A percentile compares a stretch with the other conserved stretches of the same genome.
Evolutionary conservation across 2,888 invertebrate species (phyloP).

Genomic region (Liposcelis brunnea): DNA sequence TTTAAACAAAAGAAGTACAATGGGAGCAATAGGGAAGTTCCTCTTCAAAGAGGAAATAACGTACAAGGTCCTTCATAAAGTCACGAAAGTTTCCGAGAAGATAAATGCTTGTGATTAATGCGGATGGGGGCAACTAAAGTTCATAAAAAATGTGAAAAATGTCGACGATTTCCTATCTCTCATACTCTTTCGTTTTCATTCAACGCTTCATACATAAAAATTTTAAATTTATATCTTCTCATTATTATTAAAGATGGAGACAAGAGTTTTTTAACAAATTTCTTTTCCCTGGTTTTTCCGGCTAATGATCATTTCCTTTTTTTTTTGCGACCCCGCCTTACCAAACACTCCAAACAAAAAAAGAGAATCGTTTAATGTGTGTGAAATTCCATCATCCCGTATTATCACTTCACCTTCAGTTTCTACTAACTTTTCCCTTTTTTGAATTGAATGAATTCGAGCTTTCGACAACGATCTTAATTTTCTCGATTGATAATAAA

Average conservation of each 20-base stretch:
- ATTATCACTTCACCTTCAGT: too few relatives aligned
- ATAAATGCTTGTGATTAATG: not conserved
- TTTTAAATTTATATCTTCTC: slow-evolving; percentile 1
- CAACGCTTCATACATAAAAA: slow-evolving; percentile 2
- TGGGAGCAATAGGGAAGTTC: too few relatives aligned
- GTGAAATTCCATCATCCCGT: too few relatives aligned
- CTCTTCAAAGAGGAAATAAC: not conserved
- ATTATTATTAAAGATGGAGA: not conserved
- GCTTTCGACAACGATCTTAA: too few relatives aligned
- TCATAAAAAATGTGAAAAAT: slow-evolving; percentile 4
- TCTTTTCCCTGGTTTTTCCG: not conserved
- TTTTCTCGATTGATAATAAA: too few relatives aligned
- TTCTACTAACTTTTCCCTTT: too few relatives aligned
- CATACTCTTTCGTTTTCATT: not conserved
- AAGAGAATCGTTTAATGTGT: too few relatives aligned
- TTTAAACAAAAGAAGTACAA: too few relatives aligned
- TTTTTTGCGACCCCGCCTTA: too few relatives aligned
- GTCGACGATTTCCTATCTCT: not conserved
- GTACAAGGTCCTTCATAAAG: not conserved
- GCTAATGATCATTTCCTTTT: too few relatives aligned
- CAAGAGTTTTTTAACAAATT: not conserved
- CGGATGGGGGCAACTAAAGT: not conserved
- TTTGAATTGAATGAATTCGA: too few relatives aligned
- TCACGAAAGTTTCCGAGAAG: slow-evolving; percentile 1
- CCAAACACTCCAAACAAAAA: too few relatives aligned